Percentiles rank a stretch among this genome's conserved stretches.
Conservation (phyloP, 2,888 invertebrate genomes). For the Germaria angustata region DNA sequence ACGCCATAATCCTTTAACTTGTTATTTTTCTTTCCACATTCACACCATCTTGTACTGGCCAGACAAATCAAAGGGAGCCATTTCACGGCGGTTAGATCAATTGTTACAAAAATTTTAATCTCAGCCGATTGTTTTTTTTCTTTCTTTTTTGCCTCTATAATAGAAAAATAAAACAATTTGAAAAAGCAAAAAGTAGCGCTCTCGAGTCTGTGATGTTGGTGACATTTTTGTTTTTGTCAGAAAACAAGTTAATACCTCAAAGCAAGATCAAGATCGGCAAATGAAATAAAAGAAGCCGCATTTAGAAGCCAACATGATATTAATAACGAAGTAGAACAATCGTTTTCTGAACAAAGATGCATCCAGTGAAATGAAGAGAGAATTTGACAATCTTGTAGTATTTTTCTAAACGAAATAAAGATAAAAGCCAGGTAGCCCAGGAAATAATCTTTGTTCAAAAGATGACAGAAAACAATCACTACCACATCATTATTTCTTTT, state of each 20-base stretch:
- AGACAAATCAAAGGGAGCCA: neutral
- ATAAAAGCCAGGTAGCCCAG: constrained; percentile 50
- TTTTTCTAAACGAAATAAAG: constrained; percentile 27
- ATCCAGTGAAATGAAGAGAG: constrained; percentile 38
- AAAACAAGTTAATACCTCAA: constrained; percentile 62
- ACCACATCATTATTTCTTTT: neutral
- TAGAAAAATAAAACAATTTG: neutral
- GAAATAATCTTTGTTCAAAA: constrained; percentile 3
- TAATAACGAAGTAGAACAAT: constrained; percentile 39
- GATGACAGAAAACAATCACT: constrained; percentile 30
- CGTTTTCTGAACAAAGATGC: constrained; percentile 1
- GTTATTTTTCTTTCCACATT: constrained; percentile 27
- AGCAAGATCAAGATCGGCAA: constrained; percentile 8
- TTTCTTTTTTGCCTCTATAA: neutral
- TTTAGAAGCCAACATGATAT: constrained; percentile 43
- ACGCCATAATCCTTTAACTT: constrained; percentile 57
- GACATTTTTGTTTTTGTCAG: constrained; percentile 46
- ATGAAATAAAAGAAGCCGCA: constrained; percentile 48
- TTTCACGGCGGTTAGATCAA: constrained; percentile 55
- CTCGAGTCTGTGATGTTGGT: constrained; percentile 43
- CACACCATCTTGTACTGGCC: constrained; percentile 24
- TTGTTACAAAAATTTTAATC: constrained; percentile 12
- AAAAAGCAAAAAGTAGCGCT: constrained; percentile 21
- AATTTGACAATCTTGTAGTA: constrained; percentile 55
- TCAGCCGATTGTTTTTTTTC: neutral